Base-by-base conservation (phyloP, 30 jellyfish, hydroid and myxozoan genomes). In the Phacellophora camtschatica region DNA sequence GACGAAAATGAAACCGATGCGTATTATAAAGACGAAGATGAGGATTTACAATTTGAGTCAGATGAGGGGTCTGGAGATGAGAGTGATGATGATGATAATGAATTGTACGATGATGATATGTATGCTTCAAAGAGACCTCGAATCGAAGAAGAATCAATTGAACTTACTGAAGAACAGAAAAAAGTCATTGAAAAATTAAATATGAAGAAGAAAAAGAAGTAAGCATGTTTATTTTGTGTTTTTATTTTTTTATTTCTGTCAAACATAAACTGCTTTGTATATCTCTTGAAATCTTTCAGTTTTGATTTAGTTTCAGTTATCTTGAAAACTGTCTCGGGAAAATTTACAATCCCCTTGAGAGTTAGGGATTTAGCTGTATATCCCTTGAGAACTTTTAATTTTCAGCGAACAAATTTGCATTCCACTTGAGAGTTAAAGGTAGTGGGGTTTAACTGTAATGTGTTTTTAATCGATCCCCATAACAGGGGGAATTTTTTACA, bases 101-200 rank as follows among this genome's bases (percentile, higher is more conserved):
- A 92, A 35, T 37, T 58, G 30, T 86, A 92, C 53, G 96, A 85
- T 42, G 95, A 84, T 71, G 96, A 77, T 16, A 16, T 92, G 67
- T 92, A 84, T 53, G 96, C 88, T 1, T 37, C 88, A 23, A 94
- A 94, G 71, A 62, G 86, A 71, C 97, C 73, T 23, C 65, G 69
- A 16, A 29, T 75, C 69, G 86, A 88, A 11, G 82, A 85, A n/a
- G 87, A 85, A 39, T 53, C 95, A 8, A 22, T 56, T 3, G 66
- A 67, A 48, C 63, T 71, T 8, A 71, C 77, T 22, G 64, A 87
- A n/a, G 92, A 84, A 39, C 88, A 84, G 69, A 62, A 54, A 34
- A 71, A 84, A 22, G 81, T 75, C 64, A 74, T 73, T 4, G 70
- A 62, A 11, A 48, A 71, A 2, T 55, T 84, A 19, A 84, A 61